Evolutionary conservation across 2,113 vertebrate genomes (phyloP).

Genomic region (Ceyx margarethae): DNA sequence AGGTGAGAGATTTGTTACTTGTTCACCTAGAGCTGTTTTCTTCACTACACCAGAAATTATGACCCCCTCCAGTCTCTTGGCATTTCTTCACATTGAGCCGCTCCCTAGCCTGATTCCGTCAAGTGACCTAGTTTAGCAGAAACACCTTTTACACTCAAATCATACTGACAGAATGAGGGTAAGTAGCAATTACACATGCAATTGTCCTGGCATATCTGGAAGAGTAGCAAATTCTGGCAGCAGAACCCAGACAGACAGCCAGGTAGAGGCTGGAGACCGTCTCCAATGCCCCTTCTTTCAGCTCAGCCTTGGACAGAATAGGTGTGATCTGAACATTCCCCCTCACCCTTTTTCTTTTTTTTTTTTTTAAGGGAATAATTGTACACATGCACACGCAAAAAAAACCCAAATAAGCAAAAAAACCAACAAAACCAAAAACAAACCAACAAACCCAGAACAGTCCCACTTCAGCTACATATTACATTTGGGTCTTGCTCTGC

Average conservation of each 20-base stretch:
- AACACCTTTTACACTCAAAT: slow-evolving; percentile 1
- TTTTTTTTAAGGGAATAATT: not conserved
- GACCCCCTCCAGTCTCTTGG: not conserved
- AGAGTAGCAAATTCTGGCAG: not conserved
- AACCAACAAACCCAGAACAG: not conserved
- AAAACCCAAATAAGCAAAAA: too few species aligned
- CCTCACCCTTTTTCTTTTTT: not conserved
- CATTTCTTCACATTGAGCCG: accelerated
- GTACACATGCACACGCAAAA: too few species aligned
- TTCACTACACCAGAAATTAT: not conserved
- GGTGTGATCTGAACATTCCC: not conserved
- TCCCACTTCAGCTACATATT: not conserved
- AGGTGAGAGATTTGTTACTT: not conserved
- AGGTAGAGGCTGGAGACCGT: not conserved
- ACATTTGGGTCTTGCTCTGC: not conserved
- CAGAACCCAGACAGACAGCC: not conserved
- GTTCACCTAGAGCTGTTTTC: not conserved
- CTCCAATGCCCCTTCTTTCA: not conserved
- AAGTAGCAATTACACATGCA: not conserved
- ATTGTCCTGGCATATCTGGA: not conserved
- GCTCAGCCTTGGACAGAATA: not conserved
- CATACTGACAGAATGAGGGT: slow-evolving; percentile 13
- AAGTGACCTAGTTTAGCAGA: not conserved
- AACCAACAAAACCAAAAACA: too few species aligned
- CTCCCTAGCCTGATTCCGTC: not conserved